Evolutionary conservation across 37 sponge, comb jelly and placozoan genomes (phyloP).

Genomic region (Dysidea cf. avara): DNA sequence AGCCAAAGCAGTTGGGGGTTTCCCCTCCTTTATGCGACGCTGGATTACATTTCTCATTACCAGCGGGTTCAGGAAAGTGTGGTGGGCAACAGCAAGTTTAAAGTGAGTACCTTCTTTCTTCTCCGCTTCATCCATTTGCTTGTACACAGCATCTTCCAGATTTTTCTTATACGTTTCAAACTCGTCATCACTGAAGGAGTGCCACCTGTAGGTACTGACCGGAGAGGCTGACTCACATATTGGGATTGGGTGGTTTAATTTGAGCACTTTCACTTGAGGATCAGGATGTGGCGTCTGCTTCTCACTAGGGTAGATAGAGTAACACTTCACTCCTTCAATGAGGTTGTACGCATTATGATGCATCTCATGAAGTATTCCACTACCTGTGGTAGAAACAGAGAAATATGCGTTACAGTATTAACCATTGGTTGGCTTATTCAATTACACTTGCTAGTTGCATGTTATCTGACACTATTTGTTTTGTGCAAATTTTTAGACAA

Average conservation of each 20-base stretch:
- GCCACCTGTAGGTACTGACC: constrained; percentile 3
- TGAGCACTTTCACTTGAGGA: constrained; percentile 4
- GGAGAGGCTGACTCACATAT: constrained; percentile 7
- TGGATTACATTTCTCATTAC: background rate
- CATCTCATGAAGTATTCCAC: too few species aligned
- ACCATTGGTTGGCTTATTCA: too few species aligned
- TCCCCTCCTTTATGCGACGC: background rate
- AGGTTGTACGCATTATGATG: too few species aligned
- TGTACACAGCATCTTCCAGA: constrained; percentile 6
- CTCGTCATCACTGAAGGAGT: background rate
- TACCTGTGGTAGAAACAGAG: too few species aligned
- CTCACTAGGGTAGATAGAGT: too few species aligned
- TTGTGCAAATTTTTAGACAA: too few species aligned
- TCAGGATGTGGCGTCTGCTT: too few species aligned
- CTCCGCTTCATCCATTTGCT: background rate
- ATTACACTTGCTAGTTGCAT: too few species aligned
- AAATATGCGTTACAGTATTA: too few species aligned
- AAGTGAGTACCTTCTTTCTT: background rate
- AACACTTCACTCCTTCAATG: too few species aligned
- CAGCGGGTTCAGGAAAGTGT: constrained; percentile 2
- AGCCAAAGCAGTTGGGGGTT: background rate
- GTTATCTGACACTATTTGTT: too few species aligned
- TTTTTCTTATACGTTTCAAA: background rate
- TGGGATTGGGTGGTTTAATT: background rate
- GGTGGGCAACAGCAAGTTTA: background rate